Evolutionary conservation across 2,888 invertebrate genomes (phyloP).

Genomic region (Blera fallax): DNA sequence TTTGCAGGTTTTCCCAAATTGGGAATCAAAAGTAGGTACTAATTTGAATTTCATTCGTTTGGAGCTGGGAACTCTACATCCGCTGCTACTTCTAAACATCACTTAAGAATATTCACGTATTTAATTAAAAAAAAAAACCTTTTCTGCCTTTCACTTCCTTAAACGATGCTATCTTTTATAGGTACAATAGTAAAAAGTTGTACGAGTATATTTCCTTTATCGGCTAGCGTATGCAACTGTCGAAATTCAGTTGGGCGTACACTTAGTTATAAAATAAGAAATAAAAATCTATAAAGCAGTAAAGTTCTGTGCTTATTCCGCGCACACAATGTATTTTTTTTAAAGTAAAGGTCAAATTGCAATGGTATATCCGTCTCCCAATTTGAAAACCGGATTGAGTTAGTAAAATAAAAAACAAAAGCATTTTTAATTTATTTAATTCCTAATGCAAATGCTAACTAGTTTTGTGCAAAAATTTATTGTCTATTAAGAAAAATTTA

Average conservation of each 20-base stretch:
- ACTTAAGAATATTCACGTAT: no score
- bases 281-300: not conserved
- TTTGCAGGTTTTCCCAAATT: no score
- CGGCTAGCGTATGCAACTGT: not conserved
- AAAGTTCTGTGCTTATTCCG: not conserved
- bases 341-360: conserved; percentile 36
- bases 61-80: no score
- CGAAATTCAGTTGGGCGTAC: not conserved
- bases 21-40: no score
- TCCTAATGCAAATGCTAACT: conserved; percentile 53
- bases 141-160: conserved; percentile 31
- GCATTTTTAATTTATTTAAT: conserved; percentile 54
- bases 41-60: no score
- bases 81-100: no score
- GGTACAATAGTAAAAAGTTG: not conserved
- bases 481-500: conserved; percentile 41
- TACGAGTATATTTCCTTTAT: not conserved
- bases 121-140: no score
- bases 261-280: not conserved
- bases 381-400: conserved; percentile 28
- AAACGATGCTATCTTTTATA: conserved; percentile 12
- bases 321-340: not conserved
- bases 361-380: conserved; percentile 15
- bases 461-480: conserved; percentile 65
- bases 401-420: conserved; percentile 12